Conservation (phyloP, 2,113 vertebrate genomes). For the Saiga tatarica region DNA sequence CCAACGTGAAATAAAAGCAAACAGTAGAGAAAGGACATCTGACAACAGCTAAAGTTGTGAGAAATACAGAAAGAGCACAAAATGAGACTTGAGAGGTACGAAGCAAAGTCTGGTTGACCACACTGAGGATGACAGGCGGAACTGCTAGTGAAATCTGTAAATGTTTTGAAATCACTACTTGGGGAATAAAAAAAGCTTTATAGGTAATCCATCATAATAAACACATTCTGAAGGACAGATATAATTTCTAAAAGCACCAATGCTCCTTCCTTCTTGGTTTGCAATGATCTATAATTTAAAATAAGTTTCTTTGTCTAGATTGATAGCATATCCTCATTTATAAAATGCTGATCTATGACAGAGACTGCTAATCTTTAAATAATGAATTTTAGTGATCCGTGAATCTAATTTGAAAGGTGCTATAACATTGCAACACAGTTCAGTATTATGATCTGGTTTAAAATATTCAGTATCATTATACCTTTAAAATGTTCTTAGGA, state of each 20-base stretch:
- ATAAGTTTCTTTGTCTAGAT: slow-evolving; percentile 38
- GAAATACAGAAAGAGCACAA: neutral
- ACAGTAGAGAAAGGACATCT: neutral
- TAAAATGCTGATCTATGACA: slow-evolving; percentile 59
- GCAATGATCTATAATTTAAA: slow-evolving; percentile 43
- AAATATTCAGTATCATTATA: slow-evolving; percentile 64
- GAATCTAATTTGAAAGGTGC: slow-evolving; percentile 60
- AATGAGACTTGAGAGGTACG: neutral
- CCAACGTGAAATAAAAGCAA: neutral
- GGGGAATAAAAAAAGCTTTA: neutral
- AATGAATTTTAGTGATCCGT: slow-evolving; percentile 61
- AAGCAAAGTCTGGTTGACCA: neutral
- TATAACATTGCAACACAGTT: slow-evolving; percentile 24
- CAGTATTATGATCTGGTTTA: slow-evolving; percentile 52
- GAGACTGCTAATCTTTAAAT: slow-evolving; percentile 63
- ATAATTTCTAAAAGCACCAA: neutral
- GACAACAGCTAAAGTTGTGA: neutral
- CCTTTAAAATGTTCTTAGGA: slow-evolving; percentile 65
- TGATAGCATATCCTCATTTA: slow-evolving; percentile 51
- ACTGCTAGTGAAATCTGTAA: neutral
- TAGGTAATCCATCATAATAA: slow-evolving; percentile 26
- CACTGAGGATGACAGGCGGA: neutral
- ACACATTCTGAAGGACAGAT: slow-evolving; percentile 25
- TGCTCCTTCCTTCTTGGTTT: slow-evolving; percentile 24
- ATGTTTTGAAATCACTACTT: neutral